Percentiles rank a stretch among this genome's conserved stretches.
Conservation (phyloP, 2,888 invertebrate species). For the Cheilosia variabilis region DNA sequence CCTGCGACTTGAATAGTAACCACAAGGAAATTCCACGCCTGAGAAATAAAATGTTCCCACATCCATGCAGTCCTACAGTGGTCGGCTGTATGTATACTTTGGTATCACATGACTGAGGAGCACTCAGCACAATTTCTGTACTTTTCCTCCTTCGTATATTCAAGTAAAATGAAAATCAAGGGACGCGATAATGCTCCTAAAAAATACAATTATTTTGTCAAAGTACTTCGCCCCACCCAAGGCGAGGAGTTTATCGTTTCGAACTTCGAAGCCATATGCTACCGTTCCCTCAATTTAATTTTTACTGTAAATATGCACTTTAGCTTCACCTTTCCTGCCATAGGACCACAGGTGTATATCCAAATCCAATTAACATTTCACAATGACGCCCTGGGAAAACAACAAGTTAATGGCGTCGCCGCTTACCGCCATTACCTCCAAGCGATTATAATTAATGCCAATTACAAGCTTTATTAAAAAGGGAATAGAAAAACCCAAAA, state of each 20-base stretch:
- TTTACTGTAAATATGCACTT: slow-evolving; percentile 50
- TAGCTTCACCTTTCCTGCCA: slow-evolving; percentile 31
- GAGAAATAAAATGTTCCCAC: slow-evolving; percentile 5
- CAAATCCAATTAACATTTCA: slow-evolving; percentile 54
- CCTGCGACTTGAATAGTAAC: neutral
- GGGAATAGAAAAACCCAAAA: slow-evolving; percentile 16
- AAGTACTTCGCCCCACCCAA: neutral
- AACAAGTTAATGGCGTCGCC: slow-evolving; percentile 34
- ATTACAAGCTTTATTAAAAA: slow-evolving; percentile 30
- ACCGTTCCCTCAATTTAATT: slow-evolving; percentile 6
- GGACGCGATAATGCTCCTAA: neutral
- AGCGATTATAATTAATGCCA: slow-evolving; percentile 43
- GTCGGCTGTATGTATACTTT: neutral
- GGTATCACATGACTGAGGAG: neutral
- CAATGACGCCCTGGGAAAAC: slow-evolving; percentile 6
- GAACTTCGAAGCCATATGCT: neutral
- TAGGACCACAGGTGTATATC: slow-evolving; percentile 2
- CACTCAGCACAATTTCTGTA: neutral
- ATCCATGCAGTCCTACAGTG: neutral
- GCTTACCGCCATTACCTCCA: neutral
- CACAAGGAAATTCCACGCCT: neutral
- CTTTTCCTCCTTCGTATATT: neutral
- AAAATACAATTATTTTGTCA: neutral
- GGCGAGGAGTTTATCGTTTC: neutral
- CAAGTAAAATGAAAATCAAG: too few relatives aligned